A percentile compares a stretch with the other conserved stretches of the same genome.
phyloP scores from a whole-genome alignment of 2,113 vertebrate genomes.

The Oncorhynchus gorbuscha region DNA sequence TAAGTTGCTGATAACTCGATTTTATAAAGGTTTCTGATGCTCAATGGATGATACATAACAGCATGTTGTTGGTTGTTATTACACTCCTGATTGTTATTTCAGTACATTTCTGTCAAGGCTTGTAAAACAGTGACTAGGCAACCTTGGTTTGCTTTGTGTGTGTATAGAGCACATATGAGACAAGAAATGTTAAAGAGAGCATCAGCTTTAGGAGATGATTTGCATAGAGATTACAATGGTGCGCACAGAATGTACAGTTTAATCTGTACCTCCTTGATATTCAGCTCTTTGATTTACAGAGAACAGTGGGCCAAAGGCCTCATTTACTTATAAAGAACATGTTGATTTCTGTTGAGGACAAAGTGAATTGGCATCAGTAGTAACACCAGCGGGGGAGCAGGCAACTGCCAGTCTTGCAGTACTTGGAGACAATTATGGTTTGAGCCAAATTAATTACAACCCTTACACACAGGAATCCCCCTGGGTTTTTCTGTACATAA shows the following conservation, averaged over 20 bases:
- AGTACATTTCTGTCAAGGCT: no score
- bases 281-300: not conserved
- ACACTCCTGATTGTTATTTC: no score
- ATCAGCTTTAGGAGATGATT: not conserved
- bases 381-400: not conserved
- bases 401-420: not conserved
- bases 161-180: no score
- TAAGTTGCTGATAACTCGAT: not conserved
- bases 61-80: not conserved
- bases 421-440: not conserved
- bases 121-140: constrained; percentile 2
- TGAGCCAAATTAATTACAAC: not conserved
- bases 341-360: not conserved
- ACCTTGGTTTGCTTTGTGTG: not conserved
- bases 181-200: not conserved
- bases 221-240: not conserved
- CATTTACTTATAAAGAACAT: not conserved
- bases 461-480: no score
- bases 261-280: not conserved
- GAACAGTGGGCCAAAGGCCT: not conserved
- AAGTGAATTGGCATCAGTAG: not conserved
- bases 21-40: not conserved
- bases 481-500: no score
- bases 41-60: not conserved
- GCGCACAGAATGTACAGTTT: not conserved